Percentiles rank a stretch among this genome's conserved stretches.
Conservation (phyloP, 2,113 vertebrate species). For the Notarius quadriscutis region DNA sequence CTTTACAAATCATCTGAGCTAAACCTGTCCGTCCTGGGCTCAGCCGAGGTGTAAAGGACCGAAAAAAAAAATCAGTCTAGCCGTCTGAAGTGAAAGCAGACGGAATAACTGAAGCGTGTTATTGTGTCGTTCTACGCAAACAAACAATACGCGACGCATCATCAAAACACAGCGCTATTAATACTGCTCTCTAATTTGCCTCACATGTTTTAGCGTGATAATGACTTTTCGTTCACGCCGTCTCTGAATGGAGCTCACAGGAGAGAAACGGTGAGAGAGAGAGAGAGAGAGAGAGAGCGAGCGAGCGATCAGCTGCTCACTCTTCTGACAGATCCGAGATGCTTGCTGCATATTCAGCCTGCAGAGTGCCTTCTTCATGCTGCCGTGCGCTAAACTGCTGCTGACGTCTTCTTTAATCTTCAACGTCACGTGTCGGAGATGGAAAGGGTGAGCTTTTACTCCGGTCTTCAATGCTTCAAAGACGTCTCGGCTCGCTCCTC, state of each 20-base stretch:
- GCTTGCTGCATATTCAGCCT: constrained; percentile 60
- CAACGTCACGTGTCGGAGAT: constrained; percentile 60
- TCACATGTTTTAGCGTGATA: constrained; percentile 40
- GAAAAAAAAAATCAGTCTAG: neutral
- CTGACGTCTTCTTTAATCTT: constrained; percentile 78
- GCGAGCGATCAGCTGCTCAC: constrained; percentile 67
- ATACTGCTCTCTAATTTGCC: constrained; percentile 58
- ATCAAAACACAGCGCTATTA: constrained; percentile 29
- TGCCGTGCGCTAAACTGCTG: constrained; percentile 72
- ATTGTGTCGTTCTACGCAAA: neutral
- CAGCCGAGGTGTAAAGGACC: neutral
- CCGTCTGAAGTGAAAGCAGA: constrained; percentile 13
- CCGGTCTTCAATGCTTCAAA: constrained; percentile 65
- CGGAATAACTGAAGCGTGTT: neutral
- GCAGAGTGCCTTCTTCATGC: constrained; percentile 64
- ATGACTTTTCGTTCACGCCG: constrained; percentile 49
- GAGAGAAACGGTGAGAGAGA: neutral
- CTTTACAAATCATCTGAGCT: constrained; percentile 8
- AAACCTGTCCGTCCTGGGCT: neutral
- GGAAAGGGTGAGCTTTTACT: constrained; percentile 55
- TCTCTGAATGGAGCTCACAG: constrained; percentile 7
- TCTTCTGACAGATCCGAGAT: constrained; percentile 71
- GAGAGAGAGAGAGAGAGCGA: constrained; percentile 10
- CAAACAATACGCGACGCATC: neutral
- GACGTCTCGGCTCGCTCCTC: constrained; percentile 44